phyloP scores from a whole-genome alignment of 2,888 invertebrate genomes.

The Drosophila colorata region DNA sequence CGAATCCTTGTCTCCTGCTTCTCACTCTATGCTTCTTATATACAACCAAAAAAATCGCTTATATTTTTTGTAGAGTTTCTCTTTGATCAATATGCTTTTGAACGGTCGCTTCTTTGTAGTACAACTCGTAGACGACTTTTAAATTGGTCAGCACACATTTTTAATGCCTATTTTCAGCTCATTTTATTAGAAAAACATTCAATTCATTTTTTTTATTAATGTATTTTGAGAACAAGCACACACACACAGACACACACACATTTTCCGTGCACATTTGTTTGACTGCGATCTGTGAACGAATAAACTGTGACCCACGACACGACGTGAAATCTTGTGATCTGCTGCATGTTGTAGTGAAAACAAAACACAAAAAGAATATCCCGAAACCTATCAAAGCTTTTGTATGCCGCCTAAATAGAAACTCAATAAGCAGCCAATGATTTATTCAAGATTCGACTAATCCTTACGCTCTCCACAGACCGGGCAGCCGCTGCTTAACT shows the following conservation, averaged over 20 bases:
- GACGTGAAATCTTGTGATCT: conserved; percentile 33
- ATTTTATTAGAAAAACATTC: conserved; percentile 6
- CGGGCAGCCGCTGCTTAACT: conserved; percentile 88
- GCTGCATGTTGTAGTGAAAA: conserved; percentile 58
- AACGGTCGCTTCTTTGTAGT: conserved; percentile 22
- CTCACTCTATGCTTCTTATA: conserved; percentile 25
- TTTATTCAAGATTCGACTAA: conserved; percentile 67
- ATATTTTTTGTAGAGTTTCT: conserved; percentile 9
- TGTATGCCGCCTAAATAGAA: conserved; percentile 34
- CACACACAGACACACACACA: conserved; percentile 4
- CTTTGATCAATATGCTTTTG: conserved; percentile 26
- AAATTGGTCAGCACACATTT: conserved; percentile 10
- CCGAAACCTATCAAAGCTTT: conserved; percentile 31
- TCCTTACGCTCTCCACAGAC: conserved; percentile 66
- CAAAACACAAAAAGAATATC: conserved; percentile 1
- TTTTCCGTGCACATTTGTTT: conserved; percentile 60
- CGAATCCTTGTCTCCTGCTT: background rate
- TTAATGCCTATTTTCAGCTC: conserved; percentile 1
- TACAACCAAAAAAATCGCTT: background rate
- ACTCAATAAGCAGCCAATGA: background rate
- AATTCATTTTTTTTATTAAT: conserved; percentile 1
- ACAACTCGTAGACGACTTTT: conserved; percentile 9
- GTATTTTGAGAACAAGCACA: background rate
- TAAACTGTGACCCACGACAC: conserved; percentile 40
- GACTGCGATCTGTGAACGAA: conserved; percentile 24